phyloP scores from a whole-genome alignment of 37 sponge, comb jelly and placozoan species.

The Spongilla lacustris region DNA sequence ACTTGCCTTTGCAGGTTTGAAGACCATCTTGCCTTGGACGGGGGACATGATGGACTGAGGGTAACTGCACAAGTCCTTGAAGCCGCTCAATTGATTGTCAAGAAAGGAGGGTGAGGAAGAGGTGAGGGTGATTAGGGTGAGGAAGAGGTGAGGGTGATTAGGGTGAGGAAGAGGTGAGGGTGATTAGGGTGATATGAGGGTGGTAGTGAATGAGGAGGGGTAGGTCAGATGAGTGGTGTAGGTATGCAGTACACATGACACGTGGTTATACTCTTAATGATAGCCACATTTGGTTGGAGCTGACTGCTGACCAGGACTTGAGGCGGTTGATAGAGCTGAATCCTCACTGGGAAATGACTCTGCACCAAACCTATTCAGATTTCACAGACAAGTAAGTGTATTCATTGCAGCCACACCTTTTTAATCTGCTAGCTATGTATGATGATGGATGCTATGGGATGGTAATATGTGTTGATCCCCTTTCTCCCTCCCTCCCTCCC shows the following conservation, averaged over 20 bases:
- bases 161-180: not conserved
- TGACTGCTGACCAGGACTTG: not conserved
- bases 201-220: not conserved
- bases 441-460: not conserved
- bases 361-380: not conserved
- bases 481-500: too few relatives aligned
- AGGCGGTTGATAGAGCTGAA: not conserved
- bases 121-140: not conserved
- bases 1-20: conserved; percentile 29
- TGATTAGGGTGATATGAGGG: not conserved
- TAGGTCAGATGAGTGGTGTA: not conserved
- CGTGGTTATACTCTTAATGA: too few relatives aligned
- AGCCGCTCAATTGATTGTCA: not conserved
- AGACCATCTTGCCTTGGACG: conserved; percentile 56
- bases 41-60: conserved; percentile 57
- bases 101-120: conserved; percentile 20
- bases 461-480: too few relatives aligned
- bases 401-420: not conserved
- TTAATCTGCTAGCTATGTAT: not conserved
- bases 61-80: conserved; percentile 20
- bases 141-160: not conserved
- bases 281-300: not conserved
- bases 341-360: not conserved
- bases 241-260: too few relatives aligned
- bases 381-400: not conserved